Percentiles rank a stretch among this genome's conserved stretches.
These are phyloP conservation scores for Sitta europaea DNA, from an alignment of 2,113 vertebrate genomes.

Conservation along the genomic window DNA sequence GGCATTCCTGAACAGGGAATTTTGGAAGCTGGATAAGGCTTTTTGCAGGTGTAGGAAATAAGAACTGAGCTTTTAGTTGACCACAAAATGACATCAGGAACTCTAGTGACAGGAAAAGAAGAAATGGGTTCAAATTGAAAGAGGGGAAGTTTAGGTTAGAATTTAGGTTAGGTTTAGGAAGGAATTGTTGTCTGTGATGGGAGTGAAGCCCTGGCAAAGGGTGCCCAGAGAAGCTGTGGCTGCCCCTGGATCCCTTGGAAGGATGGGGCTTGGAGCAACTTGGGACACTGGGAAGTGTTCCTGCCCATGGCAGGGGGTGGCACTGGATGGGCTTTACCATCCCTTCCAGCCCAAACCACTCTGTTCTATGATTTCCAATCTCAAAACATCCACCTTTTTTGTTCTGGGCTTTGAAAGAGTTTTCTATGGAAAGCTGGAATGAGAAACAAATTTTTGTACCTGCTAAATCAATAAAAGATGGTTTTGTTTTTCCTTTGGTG, in stretches of 20 bases:
- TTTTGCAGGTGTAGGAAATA: background rate
- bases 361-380: background rate
- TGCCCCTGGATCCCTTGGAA: background rate
- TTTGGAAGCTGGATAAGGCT: background rate
- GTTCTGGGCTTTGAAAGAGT: background rate
- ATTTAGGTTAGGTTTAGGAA: background rate
- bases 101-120: background rate
- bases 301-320: background rate
- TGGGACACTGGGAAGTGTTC: rapidly evolving
- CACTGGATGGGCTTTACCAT: rapidly evolving
- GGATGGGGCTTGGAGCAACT: rapidly evolving
- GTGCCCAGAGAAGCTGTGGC: background rate
- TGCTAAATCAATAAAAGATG: background rate
- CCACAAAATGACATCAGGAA: background rate
- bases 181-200: background rate
- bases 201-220: background rate
- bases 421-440: background rate
- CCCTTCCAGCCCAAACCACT: background rate
- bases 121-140: background rate
- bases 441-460: background rate
- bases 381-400: background rate
- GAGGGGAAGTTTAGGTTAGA: background rate
- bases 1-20: background rate
- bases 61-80: background rate
- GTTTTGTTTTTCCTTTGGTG: no score